phyloP scores from a whole-genome alignment of 2,888 invertebrate species.

The Gymnocheta viridis region DNA sequence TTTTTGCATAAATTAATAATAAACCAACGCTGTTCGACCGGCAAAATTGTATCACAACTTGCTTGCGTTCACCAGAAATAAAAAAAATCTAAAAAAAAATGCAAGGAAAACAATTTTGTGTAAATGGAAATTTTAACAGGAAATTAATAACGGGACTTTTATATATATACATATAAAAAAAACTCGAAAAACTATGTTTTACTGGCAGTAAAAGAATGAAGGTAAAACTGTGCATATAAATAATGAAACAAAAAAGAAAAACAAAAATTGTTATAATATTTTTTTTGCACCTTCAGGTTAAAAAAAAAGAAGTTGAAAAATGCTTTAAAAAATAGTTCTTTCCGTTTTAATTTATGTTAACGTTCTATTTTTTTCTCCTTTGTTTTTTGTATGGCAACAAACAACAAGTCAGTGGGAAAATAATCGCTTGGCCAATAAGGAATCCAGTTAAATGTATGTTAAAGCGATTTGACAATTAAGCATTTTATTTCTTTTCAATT shows the following conservation, averaged over 20 bases:
- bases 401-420: neutral
- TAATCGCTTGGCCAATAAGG: conserved; percentile 44
- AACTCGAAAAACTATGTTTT: conserved; percentile 2
- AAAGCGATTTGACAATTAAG: conserved; percentile 63
- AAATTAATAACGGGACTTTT: conserved; percentile 42
- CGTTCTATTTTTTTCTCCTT: neutral
- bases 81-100: neutral
- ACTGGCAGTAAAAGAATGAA: neutral
- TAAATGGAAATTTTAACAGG: conserved; percentile 54
- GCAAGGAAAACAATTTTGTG: conserved; percentile 33
- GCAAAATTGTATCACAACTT: conserved; percentile 6
- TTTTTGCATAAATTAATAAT: conserved; percentile 34
- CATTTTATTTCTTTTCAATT: conserved; percentile 20
- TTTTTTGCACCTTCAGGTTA: neutral
- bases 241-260: neutral
- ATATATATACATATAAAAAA: neutral
- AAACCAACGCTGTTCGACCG: neutral
- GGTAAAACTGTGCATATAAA: conserved; percentile 26
- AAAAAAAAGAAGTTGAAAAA: neutral
- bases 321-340: neutral
- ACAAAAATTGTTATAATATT: neutral
- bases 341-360: conserved; percentile 44
- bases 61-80: neutral
- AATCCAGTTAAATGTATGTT: conserved; percentile 47
- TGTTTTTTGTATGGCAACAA: too few species aligned